Conservation (phyloP, 2,113 vertebrate genomes). For the Strigops habroptila region DNA sequence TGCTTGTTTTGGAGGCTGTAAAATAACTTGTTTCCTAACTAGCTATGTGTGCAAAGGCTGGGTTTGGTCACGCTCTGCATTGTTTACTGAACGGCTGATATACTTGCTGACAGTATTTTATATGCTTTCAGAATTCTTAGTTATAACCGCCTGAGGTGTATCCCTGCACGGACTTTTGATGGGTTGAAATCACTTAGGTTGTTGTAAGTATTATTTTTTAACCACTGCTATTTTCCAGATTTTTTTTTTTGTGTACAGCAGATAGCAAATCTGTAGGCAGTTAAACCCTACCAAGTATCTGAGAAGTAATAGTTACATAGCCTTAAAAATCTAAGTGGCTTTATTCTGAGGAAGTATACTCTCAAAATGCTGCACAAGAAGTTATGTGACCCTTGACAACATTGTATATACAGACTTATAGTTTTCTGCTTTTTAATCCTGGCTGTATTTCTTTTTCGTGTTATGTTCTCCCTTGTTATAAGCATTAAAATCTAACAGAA, state of each 20-base stretch:
- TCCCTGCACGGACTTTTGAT: slow-evolving; percentile 88
- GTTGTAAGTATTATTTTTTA: slow-evolving; percentile 81
- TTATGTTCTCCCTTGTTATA: neutral
- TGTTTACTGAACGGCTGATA: neutral
- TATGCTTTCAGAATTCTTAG: slow-evolving; percentile 88
- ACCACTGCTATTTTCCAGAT: neutral
- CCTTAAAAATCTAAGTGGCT: neutral
- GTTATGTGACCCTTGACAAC: neutral
- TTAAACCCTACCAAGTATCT: neutral
- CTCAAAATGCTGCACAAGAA: neutral
- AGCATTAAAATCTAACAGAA: neutral
- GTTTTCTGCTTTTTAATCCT: neutral
- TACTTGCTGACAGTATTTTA: neutral
- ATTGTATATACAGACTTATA: neutral
- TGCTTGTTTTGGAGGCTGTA: slow-evolving; percentile 1
- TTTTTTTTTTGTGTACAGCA: neutral
- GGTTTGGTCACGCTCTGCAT: neutral
- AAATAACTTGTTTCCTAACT: slow-evolving; percentile 16
- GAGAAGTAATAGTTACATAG: neutral
- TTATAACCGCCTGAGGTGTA: slow-evolving; percentile 92
- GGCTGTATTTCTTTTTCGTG: neutral
- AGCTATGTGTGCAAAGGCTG: slow-evolving; percentile 4
- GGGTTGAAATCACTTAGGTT: slow-evolving; percentile 89
- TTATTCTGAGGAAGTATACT: neutral
- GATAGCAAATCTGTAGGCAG: neutral